phyloP scores from a whole-genome alignment of 1,140 invertebrate genomes.

The Hesperophylax magnus region DNA sequence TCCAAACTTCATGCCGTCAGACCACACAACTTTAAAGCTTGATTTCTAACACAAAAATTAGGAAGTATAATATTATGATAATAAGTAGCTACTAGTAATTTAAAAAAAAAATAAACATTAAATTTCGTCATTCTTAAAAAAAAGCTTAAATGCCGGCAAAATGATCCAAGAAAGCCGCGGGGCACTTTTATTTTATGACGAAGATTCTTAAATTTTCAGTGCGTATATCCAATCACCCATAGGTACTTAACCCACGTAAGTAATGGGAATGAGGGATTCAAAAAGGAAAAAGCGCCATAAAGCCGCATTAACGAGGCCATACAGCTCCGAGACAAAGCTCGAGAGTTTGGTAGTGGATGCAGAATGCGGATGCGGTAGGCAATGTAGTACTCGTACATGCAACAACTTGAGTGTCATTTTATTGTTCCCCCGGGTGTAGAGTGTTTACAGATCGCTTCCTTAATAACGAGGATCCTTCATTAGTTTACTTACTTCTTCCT shows the following conservation, averaged over 20 bases:
- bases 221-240: background rate
- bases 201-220: too few species aligned
- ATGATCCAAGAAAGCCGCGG: too few species aligned
- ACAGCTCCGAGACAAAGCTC: slow-evolving; percentile 30
- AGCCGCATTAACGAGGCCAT: slow-evolving; percentile 47
- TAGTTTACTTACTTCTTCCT: slow-evolving; percentile 25
- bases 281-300: slow-evolving; percentile 38
- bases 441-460: slow-evolving; percentile 53
- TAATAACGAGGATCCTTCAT: slow-evolving; percentile 54
- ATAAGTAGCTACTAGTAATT: too few species aligned
- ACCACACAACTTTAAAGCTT: too few species aligned
- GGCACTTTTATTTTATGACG: too few species aligned
- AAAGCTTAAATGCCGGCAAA: too few species aligned
- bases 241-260: background rate
- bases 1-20: too few species aligned
- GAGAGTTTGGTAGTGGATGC: background rate
- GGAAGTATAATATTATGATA: too few species aligned
- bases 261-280: background rate
- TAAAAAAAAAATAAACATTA: too few species aligned
- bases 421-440: slow-evolving; percentile 54
- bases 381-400: background rate
- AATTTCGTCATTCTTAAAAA: too few species aligned
- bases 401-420: slow-evolving; percentile 40
- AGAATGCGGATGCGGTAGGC: slow-evolving; percentile 48
- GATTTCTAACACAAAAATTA: too few species aligned